Evolutionary conservation across 1,140 invertebrate genomes (phyloP), one percentile per base, ranked within the genome.

Genomic region (Temnothorax nylanderi): DNA sequence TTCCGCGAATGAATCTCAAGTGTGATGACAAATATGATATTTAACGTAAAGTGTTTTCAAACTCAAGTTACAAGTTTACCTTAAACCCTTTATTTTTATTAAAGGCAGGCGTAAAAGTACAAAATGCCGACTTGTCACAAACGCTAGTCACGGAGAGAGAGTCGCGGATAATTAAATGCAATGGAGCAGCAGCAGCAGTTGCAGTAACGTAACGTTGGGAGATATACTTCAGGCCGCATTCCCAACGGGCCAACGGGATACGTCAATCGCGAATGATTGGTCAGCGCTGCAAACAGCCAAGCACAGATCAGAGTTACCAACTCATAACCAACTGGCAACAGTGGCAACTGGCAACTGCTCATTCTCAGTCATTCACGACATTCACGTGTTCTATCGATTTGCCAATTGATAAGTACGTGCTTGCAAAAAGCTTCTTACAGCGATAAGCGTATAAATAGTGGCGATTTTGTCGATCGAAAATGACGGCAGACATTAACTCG

Each of bases 101-200:
- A 51, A 60, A 85, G 82, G 74, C 56, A 58, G 37, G n/a, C 54
- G 51, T n/a, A 51, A 54, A 87, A 82, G 51, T 80, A 80, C 4
- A 18, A 71, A 67, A 91, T 86, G 71, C 87, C 86, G 78, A 90
- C 60, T 89, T 90, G 82, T 90, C 88, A 92, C 89, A 91, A 93
- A 92, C 89, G 90, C 90, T 67, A 90, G 91, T 93, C 92, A 93
- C 88, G 58, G 2, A 88, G n/a, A n/a, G 44, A 5, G 26, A 26
- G 26, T 54, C n/a, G 69, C 51, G 37, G 16, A 65, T 32, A 77
- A 47, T 90, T 87, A 44, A 87, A 86, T 67, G 18, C 21, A 54
- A 76, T 89, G 86, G 85, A 71, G n/a, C 18, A 3, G n/a, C 58
- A 41, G 47, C n/a, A 62, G 21, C 11, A 8, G 49, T 26, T 1